These are phyloP conservation scores for Phlogophora meticulosa DNA, from an alignment of 2,888 invertebrate genomes.

Conservation along the genomic window DNA sequence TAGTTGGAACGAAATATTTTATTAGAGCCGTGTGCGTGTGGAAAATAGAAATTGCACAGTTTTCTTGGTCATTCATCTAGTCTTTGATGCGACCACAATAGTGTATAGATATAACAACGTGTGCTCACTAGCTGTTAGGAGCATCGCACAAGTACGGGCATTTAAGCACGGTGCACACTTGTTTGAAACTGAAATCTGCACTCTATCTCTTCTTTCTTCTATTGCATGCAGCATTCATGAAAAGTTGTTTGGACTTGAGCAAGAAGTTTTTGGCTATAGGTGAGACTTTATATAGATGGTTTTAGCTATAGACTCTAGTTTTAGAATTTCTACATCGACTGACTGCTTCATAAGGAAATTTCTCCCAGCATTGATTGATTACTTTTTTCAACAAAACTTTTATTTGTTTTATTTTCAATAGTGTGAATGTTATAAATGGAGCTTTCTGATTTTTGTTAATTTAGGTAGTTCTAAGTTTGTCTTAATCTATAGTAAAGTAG, in stretches of 20 bases:
- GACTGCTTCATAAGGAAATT: constrained; percentile 41
- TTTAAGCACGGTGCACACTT: constrained; percentile 75
- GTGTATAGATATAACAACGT: constrained; percentile 42
- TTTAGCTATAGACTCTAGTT: constrained; percentile 52
- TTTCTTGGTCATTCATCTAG: constrained; percentile 20
- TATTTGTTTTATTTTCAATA: not conserved
- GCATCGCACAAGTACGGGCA: constrained; percentile 66
- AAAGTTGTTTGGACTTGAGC: constrained; percentile 95
- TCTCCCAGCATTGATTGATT: constrained; percentile 7
- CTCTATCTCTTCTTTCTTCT: constrained; percentile 89
- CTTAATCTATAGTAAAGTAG: no score
- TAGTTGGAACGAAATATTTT: constrained; percentile 12
- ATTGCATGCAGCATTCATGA: constrained; percentile 96
- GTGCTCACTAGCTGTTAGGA: constrained; percentile 64
- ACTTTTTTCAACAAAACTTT: not conserved
- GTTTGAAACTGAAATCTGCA: constrained; percentile 79
- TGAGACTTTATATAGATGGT: constrained; percentile 79
- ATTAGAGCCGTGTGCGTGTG: constrained; percentile 36
- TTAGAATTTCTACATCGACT: constrained; percentile 24
- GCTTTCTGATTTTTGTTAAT: not conserved
- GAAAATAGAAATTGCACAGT: constrained; percentile 50
- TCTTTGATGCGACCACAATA: constrained; percentile 16
- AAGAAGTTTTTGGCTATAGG: constrained; percentile 94
- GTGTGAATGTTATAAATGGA: not conserved
- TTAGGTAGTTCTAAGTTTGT: not conserved